phyloP scores from a whole-genome alignment of 2,888 invertebrate genomes.

The Operophtera brumata region DNA sequence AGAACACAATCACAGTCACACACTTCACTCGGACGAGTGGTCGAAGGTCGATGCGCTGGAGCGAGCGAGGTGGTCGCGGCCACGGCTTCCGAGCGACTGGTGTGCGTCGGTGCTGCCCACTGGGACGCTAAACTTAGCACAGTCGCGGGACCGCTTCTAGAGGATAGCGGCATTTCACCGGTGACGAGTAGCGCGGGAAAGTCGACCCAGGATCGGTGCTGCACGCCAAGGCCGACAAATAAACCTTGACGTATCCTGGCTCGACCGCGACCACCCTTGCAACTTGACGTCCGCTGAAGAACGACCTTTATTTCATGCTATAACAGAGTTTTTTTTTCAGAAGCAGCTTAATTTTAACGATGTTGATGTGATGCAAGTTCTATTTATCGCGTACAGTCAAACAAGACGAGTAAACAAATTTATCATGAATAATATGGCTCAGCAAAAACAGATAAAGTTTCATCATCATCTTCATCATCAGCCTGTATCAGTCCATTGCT shows the following conservation, averaged over 20 bases:
- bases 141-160: conserved; percentile 49
- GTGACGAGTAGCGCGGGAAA: conserved; percentile 45
- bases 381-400: not conserved
- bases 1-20: conserved; percentile 75
- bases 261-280: not conserved
- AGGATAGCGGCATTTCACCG: conserved; percentile 64
- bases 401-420: not conserved
- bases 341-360: not conserved
- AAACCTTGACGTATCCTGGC: conserved; percentile 50
- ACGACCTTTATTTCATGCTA: not conserved
- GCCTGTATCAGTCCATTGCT: too few species aligned
- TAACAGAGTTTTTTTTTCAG: not conserved
- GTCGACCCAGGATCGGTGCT: conserved; percentile 47
- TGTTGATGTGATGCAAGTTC: not conserved
- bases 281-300: not conserved
- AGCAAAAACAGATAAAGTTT: not conserved
- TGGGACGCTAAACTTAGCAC: conserved; percentile 67
- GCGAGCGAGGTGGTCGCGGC: conserved; percentile 72
- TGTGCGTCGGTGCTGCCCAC: conserved; percentile 48
- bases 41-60: conserved; percentile 73
- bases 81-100: conserved; percentile 78
- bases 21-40: conserved; percentile 77
- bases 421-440: not conserved
- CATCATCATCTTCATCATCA: too few species aligned
- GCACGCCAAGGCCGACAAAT: conserved; percentile 64